Base-by-base conservation (phyloP, 2,113 vertebrate species). In the Pachypanchax playfairii region DNA sequence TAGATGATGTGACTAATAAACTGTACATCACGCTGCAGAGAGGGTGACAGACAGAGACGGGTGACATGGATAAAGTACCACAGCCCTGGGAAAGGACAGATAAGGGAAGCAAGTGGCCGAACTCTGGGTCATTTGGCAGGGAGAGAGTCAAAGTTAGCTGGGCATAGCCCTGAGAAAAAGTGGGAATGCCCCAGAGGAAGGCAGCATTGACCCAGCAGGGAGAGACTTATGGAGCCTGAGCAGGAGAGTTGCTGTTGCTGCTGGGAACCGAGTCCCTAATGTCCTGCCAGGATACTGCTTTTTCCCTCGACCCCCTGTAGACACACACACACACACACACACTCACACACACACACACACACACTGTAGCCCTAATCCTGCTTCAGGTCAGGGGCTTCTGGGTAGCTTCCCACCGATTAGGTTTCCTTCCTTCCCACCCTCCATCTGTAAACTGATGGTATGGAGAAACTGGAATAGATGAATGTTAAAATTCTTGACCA, bases 351-450 rank as follows among this genome's bases (percentile, higher is more conserved):
- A 62, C 91, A 90, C 41, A 25, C 54, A 69, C 55, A 77, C 66
- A 70, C 91, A 80, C 50, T 71, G 54, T 44, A 91, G 92, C 93
- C 90, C 91, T 93, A 90, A 94, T 96, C 94, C 93, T 94, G 93
- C 94, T 87, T 80, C 91, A 94, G 96, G 94, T 98, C 96, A 96
- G 92, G 89, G 50, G 91, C 93, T 94, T 93, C 91, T 94, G 92
- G 92, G 91, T 93, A 95, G 92, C 94, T 98, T 98, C 96, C 96
- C 96, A 98, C 94, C 94, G 87, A 92, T 89, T 91, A 77, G 53
- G 75, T 59, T 38, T 58, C 46, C 58, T 65, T 59, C 31, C 58
- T 48, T 70, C 24, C 13, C 65, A 91, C 83, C 75, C 90, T 92
- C 85, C 90, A 90, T 92, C 63, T 51, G 18, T 51, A 55, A 60